Evolutionary conservation across 1,140 invertebrate species (phyloP).

Genomic region (Hypothenemus hampei): DNA sequence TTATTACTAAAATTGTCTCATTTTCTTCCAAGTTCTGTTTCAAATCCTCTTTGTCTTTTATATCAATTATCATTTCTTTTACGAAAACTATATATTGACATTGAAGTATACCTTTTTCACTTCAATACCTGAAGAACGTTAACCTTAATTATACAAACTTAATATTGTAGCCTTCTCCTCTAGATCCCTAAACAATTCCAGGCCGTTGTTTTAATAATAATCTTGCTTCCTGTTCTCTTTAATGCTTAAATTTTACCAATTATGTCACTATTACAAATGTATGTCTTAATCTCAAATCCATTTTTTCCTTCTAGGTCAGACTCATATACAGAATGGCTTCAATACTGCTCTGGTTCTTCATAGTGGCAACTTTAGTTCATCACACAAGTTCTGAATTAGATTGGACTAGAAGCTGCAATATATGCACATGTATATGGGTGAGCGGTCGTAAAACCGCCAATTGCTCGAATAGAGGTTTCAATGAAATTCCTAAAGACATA

Average conservation of each 20-base stretch:
- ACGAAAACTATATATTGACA: too few relatives aligned
- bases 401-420: constrained; percentile 53
- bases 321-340: constrained; percentile 18
- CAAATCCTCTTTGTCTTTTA: not conserved
- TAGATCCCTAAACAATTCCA: too few relatives aligned
- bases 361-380: constrained; percentile 17
- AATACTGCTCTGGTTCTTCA: constrained; percentile 21
- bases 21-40: not conserved
- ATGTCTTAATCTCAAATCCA: too few relatives aligned
- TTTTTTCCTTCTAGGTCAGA: constrained; percentile 28
- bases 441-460: constrained; percentile 77
- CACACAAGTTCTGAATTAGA: constrained; percentile 45
- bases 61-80: not conserved
- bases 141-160: too few relatives aligned
- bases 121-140: too few relatives aligned
- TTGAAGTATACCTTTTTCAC: too few relatives aligned
- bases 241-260: too few relatives aligned
- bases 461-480: constrained; percentile 55
- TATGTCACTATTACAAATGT: too few relatives aligned
- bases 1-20: not conserved
- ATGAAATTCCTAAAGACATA: constrained; percentile 55
- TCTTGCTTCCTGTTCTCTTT: too few relatives aligned
- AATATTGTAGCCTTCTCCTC: too few relatives aligned
- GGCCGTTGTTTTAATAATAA: too few relatives aligned
- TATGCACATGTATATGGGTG: constrained; percentile 73